Evolutionary conservation across 2,113 vertebrate species (phyloP), one percentile per base, ranked within the genome.

Genomic region (Oxyruncus cristatus): DNA sequence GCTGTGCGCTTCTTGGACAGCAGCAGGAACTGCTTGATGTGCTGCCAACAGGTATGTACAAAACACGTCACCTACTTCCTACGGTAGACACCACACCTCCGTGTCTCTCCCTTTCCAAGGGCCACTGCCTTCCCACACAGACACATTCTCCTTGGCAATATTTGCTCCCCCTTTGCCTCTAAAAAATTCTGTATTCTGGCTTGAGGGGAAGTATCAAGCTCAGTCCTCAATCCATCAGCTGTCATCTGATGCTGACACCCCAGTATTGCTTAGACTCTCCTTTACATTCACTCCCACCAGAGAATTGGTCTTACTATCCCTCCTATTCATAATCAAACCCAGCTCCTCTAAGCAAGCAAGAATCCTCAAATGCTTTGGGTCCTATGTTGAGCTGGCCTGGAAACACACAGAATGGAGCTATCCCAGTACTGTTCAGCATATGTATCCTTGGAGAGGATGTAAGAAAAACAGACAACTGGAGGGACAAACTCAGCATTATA

Each of bases 1-100:
- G 98, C 98, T 4, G 98, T 98, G 93, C 99, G 98, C 23, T 99
- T 98, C 92, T 99, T 99, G 63, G 99, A 99, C 94, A 99, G 98
- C 95, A 99, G 97, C 91, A 99, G 94, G 98, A 99, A 99, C 98
- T 99, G 99, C 92, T 99, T 99, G 95, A 99, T 99, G 83, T 98
- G 98, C 99, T 99, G 97, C 58, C 79, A 80, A 75, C 15, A 59
- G 81, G 65, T 42, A 89, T 2, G 14, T 35, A 49, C 59, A 72
- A 52, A 89, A 85, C 39, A n/a, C 0, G 6, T 91, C 62, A 92
- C 18, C 65, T 82, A 21, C 26, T 76, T 85, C 17, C 77, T 42
- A 61, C 5, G 18, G 32, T 85, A 94, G 71, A 27, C 53, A 75
- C 52, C 5, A 14, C 41, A 70, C n/a, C 1, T 1, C 49, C 53